Percentiles rank a stretch among this genome's conserved stretches.
These are phyloP conservation scores for Telenomus remus DNA, from an alignment of 1,140 invertebrate genomes.

Conservation along the genomic window DNA sequence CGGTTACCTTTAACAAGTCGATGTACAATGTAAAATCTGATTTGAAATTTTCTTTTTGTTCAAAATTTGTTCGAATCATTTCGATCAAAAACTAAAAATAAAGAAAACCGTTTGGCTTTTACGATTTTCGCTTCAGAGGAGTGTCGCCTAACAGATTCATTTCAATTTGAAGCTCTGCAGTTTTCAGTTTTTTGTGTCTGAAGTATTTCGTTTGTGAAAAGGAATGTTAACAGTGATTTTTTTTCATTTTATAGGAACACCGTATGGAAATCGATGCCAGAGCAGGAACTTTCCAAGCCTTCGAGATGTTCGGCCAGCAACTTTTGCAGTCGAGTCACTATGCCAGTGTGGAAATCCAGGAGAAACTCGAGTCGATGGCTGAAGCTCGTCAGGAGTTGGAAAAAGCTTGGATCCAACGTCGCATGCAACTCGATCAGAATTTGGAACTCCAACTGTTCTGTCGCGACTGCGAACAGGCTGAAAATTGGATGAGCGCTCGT, in stretches of 20 bases:
- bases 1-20: background rate
- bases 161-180: constrained; percentile 62
- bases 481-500: constrained; percentile 99
- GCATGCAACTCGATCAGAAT: constrained; percentile 97
- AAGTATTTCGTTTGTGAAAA: constrained; percentile 78
- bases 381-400: constrained; percentile 94
- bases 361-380: constrained; percentile 94
- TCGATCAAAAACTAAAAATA: constrained; percentile 24
- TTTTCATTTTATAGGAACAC: constrained; percentile 81
- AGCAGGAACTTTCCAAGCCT: constrained; percentile 96
- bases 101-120: constrained; percentile 55
- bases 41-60: background rate
- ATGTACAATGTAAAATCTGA: background rate
- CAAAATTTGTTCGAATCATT: too few species aligned
- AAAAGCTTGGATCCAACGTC: constrained; percentile 95
- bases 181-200: constrained; percentile 6
- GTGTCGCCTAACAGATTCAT: constrained; percentile 46
- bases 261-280: constrained; percentile 98
- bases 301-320: constrained; percentile 98
- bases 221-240: background rate
- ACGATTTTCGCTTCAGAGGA: constrained; percentile 65
- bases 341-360: constrained; percentile 95
- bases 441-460: constrained; percentile 98
- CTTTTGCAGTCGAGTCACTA: constrained; percentile 96
- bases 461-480: constrained; percentile 96